Base-by-base conservation (phyloP, 2,797 vertebrate species). In the Chaenodraco wilsoni region DNA sequence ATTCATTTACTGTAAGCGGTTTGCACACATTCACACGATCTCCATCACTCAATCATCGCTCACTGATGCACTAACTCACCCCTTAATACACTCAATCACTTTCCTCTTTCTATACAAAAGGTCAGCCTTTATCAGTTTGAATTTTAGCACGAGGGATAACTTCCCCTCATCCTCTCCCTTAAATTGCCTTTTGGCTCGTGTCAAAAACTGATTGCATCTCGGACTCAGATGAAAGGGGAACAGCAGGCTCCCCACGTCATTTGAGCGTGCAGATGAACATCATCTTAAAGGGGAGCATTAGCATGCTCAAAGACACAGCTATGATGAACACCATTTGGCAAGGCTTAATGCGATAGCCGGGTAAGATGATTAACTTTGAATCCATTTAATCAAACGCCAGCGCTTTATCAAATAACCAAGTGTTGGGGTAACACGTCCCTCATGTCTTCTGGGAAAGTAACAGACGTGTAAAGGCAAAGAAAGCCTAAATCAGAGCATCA, bases 321-420 rank as follows among this genome's bases (percentile, higher is more conserved):
- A 86, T 84, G 85, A 90, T 87, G 83, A 94, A 89, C 79, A 70
- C 72, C 85, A 88, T 93, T 93, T 93, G 87, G 87, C 80, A 72
- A 84, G 85, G 91, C 89, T 93, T 93, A 91, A 88, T 86, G 84
- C 23, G 85, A 89, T 92, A 90, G 85, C 85, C 63, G 83, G 72
- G 76, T 91, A 92, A 92, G 90, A 91, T 89, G 89, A 93, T 92
- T 93, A 92, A 91, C 91, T 93, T 86, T 89, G 85, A 91, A 92
- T 93, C 89, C 84, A 83, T 92, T 93, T 92, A 92, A 94, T 93
- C 90, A 91, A 86, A 84, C 72, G 65, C 84, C 58, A 83, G 86
- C 79, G 65, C 81, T 86, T 79, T 76, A 63, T 89, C 76, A 87
- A 90, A 92, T 82, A 87, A 80, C 85, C 76, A 81, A 15, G 48